Evolutionary conservation across 2,888 invertebrate genomes (phyloP).

Genomic region (Meteorus cinctellus): DNA sequence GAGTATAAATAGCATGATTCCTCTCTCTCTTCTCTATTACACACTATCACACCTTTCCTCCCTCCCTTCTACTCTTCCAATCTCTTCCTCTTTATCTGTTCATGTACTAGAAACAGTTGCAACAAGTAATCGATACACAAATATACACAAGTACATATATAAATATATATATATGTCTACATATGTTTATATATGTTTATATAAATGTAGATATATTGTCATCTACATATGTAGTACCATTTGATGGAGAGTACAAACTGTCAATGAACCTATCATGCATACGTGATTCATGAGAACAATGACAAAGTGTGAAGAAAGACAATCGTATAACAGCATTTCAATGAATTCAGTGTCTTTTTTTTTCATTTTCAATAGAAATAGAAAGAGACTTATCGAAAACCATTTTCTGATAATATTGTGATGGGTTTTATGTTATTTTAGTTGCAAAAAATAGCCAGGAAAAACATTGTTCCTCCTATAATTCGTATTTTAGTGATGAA

Average conservation of each 20-base stretch:
- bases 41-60: too few species aligned
- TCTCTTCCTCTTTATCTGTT: too few species aligned
- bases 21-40: conserved; percentile 25
- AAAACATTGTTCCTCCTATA: too few species aligned
- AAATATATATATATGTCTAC: conserved; percentile 50
- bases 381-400: too few species aligned
- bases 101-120: conserved; percentile 28
- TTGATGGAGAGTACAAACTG: conserved; percentile 7
- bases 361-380: too few species aligned
- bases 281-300: conserved; percentile 2
- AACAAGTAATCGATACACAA: conserved; percentile 54
- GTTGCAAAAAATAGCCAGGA: too few species aligned
- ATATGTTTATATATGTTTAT: conserved; percentile 20
- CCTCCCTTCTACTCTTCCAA: too few species aligned
- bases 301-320: background rate
- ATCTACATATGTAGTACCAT: background rate
- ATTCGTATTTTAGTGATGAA: too few species aligned
- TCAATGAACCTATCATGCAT: background rate
- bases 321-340: background rate
- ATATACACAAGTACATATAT: conserved; percentile 42
- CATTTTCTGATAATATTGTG: too few species aligned
- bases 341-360: too few species aligned
- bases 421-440: too few species aligned
- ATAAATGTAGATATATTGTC: conserved; percentile 21
- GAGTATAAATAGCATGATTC: conserved; percentile 49